Conservation (phyloP, 2,113 vertebrate species). For the Eudyptes chrysolophus region DNA sequence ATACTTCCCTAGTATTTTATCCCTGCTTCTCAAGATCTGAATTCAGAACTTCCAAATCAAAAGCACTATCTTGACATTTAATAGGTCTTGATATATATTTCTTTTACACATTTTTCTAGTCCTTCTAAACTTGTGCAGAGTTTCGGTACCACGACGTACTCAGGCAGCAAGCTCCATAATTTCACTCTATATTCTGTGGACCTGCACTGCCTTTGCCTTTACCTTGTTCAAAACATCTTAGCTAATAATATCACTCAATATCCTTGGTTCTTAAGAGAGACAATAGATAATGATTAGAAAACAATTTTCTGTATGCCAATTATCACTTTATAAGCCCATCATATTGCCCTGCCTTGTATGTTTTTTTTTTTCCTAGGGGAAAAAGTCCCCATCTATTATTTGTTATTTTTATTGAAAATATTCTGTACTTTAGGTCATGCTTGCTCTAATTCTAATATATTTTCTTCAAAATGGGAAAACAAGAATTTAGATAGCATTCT, state of each 20-base stretch:
- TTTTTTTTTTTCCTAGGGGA: no score
- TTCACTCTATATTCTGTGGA: neutral
- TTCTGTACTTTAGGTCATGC: neutral
- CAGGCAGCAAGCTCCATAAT: neutral
- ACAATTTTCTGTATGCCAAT: neutral
- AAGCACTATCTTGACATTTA: neutral
- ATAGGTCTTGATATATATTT: neutral
- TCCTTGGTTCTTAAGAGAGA: neutral
- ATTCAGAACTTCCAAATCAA: neutral
- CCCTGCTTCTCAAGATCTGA: neutral
- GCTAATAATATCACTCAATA: neutral
- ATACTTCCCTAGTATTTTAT: neutral
- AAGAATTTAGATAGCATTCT: neutral
- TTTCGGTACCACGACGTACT: neutral
- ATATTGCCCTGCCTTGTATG: neutral
- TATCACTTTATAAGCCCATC: neutral
- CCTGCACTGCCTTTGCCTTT: neutral
- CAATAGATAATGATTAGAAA: neutral
- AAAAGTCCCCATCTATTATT: neutral
- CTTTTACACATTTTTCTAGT: neutral
- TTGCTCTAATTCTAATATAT: neutral
- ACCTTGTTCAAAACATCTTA: neutral
- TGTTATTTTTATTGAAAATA: neutral
- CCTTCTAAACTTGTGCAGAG: neutral
- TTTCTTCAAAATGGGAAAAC: neutral